Conservation (phyloP, 2,113 vertebrate species). For the Emydura subglobosa region DNA sequence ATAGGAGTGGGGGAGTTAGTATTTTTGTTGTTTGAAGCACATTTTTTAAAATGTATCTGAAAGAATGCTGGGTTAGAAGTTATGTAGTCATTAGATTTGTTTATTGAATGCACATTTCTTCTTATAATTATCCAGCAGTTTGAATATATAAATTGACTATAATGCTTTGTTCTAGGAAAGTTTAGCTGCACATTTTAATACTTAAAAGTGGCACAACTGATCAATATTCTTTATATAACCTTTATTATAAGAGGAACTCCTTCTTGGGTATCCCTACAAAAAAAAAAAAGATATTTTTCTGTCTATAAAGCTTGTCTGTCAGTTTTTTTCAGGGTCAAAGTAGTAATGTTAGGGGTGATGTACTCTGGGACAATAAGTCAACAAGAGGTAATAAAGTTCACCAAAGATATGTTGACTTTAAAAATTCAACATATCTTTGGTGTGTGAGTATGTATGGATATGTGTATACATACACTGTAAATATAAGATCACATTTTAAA, state of each 20-base stretch:
- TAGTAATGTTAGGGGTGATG: slow-evolving; percentile 41
- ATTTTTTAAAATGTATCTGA: neutral
- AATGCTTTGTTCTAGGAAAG: slow-evolving; percentile 39
- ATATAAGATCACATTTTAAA: neutral
- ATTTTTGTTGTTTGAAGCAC: neutral
- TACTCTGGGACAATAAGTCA: slow-evolving; percentile 44
- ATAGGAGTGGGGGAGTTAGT: neutral
- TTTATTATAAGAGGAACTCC: slow-evolving; percentile 46
- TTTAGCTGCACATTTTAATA: slow-evolving; percentile 29
- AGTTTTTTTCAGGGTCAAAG: slow-evolving; percentile 54
- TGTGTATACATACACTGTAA: neutral
- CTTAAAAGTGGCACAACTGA: slow-evolving; percentile 37
- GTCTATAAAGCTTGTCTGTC: slow-evolving; percentile 31
- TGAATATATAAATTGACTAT: neutral
- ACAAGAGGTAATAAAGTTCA: slow-evolving; percentile 20
- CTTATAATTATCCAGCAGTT: neutral
- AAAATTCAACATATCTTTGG: neutral
- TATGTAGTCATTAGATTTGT: neutral
- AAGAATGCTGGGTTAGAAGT: slow-evolving; percentile 14
- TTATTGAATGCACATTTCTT: slow-evolving; percentile 19
- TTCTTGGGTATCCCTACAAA: slow-evolving; percentile 10
- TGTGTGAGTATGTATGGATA: neutral
- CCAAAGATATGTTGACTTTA: neutral
- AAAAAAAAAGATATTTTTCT: slow-evolving; percentile 42
- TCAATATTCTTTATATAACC: slow-evolving; percentile 39